phyloP scores from a whole-genome alignment of 1,140 invertebrate genomes.

The Scaptodrosophila lebanonensis region DNA sequence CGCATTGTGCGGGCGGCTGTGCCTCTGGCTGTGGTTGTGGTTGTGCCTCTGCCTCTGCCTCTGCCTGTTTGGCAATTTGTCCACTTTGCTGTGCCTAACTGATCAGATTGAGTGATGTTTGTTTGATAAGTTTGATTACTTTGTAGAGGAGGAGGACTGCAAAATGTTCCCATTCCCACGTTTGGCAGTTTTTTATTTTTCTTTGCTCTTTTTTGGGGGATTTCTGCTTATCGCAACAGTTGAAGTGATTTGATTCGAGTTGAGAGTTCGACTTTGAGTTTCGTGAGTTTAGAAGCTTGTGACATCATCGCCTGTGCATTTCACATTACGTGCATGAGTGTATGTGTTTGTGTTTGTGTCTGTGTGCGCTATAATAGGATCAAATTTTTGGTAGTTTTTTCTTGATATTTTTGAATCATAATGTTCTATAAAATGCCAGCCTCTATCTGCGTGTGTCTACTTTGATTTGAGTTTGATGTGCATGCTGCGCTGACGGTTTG shows the following conservation, averaged over 20 bases:
- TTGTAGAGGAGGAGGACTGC: conserved; percentile 20
- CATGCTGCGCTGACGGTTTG: too few relatives aligned
- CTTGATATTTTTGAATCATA: conserved; percentile 55
- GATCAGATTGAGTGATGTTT: conserved; percentile 71
- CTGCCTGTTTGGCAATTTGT: conserved; percentile 44
- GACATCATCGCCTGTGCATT: conserved; percentile 47
- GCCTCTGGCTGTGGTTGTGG: neutral
- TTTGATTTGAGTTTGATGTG: conserved; percentile 33
- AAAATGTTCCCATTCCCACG: conserved; percentile 60
- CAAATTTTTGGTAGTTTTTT: conserved; percentile 33
- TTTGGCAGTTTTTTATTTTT: conserved; percentile 19
- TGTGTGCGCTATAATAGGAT: conserved; percentile 64
- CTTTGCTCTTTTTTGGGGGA: conserved; percentile 13
- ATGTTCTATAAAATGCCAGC: conserved; percentile 65
- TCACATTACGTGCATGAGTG: too few relatives aligned
- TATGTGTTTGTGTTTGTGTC: conserved; percentile 6
- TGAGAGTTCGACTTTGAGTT: conserved; percentile 22
- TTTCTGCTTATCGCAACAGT: conserved; percentile 69
- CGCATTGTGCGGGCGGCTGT: conserved; percentile 1
- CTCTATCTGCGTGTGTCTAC: conserved; percentile 59
- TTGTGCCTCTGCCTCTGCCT: conserved; percentile 10
- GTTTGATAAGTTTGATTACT: conserved; percentile 73
- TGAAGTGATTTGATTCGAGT: conserved; percentile 71
- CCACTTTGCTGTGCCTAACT: too few relatives aligned
- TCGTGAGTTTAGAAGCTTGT: conserved; percentile 30